These are phyloP conservation scores for Tolypeutes matacus DNA, from an alignment of 2,797 vertebrate genomes.

Conservation along the genomic window DNA sequence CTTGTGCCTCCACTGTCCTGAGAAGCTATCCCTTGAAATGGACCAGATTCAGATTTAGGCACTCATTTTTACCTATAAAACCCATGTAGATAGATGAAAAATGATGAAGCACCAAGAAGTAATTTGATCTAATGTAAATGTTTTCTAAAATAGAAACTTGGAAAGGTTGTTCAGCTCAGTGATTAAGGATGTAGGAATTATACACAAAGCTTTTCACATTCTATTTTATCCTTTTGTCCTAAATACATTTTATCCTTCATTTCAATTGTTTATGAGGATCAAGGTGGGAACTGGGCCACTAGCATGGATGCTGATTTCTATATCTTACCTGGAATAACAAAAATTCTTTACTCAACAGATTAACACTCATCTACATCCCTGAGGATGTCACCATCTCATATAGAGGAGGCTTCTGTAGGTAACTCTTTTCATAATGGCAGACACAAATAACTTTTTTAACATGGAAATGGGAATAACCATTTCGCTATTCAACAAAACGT, in stretches of 20 bases:
- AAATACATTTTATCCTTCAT: neutral
- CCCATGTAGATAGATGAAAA: neutral
- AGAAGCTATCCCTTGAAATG: neutral
- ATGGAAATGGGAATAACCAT: neutral
- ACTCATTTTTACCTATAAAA: neutral
- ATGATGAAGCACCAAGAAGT: neutral
- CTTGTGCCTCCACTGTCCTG: neutral
- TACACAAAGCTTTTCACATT: neutral
- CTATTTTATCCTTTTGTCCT: neutral
- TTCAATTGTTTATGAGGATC: neutral
- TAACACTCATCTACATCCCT: neutral
- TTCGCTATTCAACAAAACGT: neutral
- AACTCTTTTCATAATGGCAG: neutral
- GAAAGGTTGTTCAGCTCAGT: neutral
- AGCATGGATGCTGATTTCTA: neutral
- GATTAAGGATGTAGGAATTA: neutral
- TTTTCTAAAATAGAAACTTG: neutral
- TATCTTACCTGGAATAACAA: neutral
- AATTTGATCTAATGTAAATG: slow-evolving; percentile 44
- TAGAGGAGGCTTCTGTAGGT: neutral
- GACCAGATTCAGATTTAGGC: neutral
- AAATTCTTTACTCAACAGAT: neutral
- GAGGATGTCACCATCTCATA: neutral
- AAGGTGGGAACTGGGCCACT: neutral
- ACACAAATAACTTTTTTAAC: neutral